Evolutionary conservation across 1,140 invertebrate genomes (phyloP).

Genomic region (Diorhabda carinulata): DNA sequence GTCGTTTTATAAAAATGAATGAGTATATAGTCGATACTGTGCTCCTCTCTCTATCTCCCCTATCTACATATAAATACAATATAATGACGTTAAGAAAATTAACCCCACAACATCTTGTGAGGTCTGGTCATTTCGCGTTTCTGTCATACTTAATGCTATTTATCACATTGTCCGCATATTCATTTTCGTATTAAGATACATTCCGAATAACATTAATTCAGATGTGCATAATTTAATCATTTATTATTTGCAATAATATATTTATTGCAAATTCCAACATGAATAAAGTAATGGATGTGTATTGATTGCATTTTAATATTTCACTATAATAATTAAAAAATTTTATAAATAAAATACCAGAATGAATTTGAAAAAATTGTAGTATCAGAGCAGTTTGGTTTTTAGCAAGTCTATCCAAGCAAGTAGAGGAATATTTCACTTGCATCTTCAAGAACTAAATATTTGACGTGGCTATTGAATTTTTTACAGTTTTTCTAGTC

Average conservation of each 20-base stretch:
- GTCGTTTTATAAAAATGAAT: no score
- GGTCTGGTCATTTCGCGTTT: constrained; percentile 10
- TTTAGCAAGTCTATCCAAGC: no score
- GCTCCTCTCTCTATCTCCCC: neutral
- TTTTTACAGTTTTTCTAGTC: no score
- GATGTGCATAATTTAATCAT: neutral
- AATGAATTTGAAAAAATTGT: no score
- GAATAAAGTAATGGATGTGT: neutral
- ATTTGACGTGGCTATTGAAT: no score
- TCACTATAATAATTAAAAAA: no score
- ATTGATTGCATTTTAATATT: no score
- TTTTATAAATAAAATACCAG: no score
- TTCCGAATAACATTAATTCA: no score
- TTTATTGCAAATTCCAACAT: neutral
- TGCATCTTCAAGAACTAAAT: no score
- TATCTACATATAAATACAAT: neutral
- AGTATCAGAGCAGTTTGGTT: no score
- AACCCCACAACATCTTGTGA: constrained; percentile 11
- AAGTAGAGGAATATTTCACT: no score
- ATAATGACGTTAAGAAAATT: constrained; percentile 8
- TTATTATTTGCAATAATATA: neutral
- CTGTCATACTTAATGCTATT: constrained; percentile 15
- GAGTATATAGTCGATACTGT: neutral
- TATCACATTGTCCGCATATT: constrained; percentile 11
- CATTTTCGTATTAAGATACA: constrained; percentile 6